These are phyloP conservation scores for Acrobasis suavella DNA, from an alignment of 2,888 invertebrate genomes.

Conservation along the genomic window DNA sequence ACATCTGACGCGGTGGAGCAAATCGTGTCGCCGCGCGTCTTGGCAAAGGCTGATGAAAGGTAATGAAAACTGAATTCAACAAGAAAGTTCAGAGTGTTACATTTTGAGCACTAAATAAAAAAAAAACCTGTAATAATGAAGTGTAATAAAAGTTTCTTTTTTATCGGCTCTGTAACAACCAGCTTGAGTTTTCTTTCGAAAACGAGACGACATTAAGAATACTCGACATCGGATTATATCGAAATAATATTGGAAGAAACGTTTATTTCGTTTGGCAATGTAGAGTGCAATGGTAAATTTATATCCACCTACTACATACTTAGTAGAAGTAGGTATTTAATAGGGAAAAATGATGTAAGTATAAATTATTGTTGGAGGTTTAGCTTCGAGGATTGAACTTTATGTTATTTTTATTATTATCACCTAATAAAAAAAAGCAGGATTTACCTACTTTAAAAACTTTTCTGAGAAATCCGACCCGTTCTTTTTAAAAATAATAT, in stretches of 20 bases:
- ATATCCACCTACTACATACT: not conserved
- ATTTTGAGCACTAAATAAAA: too few species aligned
- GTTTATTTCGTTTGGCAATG: not conserved
- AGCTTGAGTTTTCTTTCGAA: not conserved
- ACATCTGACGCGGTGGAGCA: slow-evolving; percentile 49
- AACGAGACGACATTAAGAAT: not conserved
- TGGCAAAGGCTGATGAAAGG: slow-evolving; percentile 62
- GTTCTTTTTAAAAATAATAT: too few species aligned
- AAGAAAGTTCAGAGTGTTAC: too few species aligned
- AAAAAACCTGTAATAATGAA: too few species aligned
- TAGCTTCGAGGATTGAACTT: too few species aligned
- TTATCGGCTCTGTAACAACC: too few species aligned
- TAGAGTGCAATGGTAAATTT: not conserved
- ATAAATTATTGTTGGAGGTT: too few species aligned
- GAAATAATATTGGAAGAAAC: not conserved
- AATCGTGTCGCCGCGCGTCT: slow-evolving; percentile 49
- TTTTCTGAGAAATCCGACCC: too few species aligned
- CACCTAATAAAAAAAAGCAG: too few species aligned
- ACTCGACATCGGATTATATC: not conserved
- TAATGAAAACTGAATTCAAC: slow-evolving; percentile 32
- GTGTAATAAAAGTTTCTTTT: too few species aligned
- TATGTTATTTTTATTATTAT: too few species aligned
- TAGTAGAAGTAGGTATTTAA: not conserved
- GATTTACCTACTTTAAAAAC: too few species aligned
- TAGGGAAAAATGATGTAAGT: not conserved